Base-by-base conservation (phyloP, 2,888 invertebrate genomes). In the Drosophila antonietae region DNA sequence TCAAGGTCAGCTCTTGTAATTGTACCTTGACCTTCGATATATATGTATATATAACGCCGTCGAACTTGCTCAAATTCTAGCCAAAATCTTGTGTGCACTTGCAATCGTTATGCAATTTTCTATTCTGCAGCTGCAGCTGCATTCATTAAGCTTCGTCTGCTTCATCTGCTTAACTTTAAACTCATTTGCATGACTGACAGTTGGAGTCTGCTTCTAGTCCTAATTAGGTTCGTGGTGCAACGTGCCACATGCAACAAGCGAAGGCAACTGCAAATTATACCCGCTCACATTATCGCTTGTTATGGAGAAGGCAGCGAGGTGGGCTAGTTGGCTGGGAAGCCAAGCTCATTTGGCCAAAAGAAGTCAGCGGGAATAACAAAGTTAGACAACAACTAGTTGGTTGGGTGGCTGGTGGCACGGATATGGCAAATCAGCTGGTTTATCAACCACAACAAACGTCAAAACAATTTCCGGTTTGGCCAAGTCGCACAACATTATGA, bases 391-490 rank as follows among this genome's bases (percentile, higher is more conserved):
- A 75, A 51, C 47, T 47, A 28, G 49, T 51, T 56, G 15, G 51
- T 7, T 14, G 55, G 28, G 46, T 14, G 46, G 28, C 5, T 18
- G 35, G 14, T 12, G 41, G 33, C 12, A 18, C 61, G 73, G 70
- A 61, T 51, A 66, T 66, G 65, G 59, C 59, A 65, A 88, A 72
- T 83, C 73, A 66, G 61, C 53, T 62, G 59, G 68, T 68, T 68
- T 65, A 69, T 75, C 80, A 86, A 83, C 89, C 83, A 80, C 81
- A 83, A 71, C 75, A 88, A 86, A 88, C 70, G 77, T 83, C 72
- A 78, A 83, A 83, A 71, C 80, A 88, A 75, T 83, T 86, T 88
- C 77, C 83, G 80, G 73, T 31, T 47, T 51, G 39, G 63, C 41
- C 37, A 72, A 78, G 72, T 72, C 67, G 62, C 49, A 72, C 81